phyloP scores from a whole-genome alignment of 2,888 invertebrate genomes.

The Thereva unica region DNA sequence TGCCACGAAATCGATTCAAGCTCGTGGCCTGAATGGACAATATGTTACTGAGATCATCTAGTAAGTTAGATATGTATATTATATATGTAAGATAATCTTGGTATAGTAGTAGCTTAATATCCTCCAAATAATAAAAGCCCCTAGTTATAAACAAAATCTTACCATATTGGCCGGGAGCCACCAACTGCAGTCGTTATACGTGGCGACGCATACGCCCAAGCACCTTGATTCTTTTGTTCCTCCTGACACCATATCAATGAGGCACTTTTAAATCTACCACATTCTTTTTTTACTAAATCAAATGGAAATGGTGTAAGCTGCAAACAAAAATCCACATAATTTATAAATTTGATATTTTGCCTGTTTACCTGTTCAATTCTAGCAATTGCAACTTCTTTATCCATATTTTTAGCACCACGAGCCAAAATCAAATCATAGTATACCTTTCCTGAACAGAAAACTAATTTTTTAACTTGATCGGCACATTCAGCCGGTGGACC shows the following conservation, averaged over 20 bases:
- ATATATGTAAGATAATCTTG: no score
- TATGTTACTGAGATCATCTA: no score
- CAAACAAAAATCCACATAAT: slow-evolving; percentile 18
- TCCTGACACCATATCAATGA: slow-evolving; percentile 80
- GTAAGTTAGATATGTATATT: no score
- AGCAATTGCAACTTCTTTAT: slow-evolving; percentile 77
- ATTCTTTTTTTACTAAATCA: slow-evolving; percentile 74
- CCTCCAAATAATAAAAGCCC: no score
- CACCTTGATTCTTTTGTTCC: slow-evolving; percentile 88
- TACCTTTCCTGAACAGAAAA: slow-evolving; percentile 84
- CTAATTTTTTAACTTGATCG: slow-evolving; percentile 69
- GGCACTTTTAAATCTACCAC: slow-evolving; percentile 70
- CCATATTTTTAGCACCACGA: slow-evolving; percentile 68
- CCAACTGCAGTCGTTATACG: slow-evolving; percentile 74
- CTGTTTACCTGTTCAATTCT: slow-evolving; percentile 77
- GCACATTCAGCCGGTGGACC: slow-evolving; percentile 66
- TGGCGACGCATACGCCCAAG: slow-evolving; percentile 74
- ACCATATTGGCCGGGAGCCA: slow-evolving; percentile 74
- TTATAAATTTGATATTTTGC: background rate
- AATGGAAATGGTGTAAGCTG: slow-evolving; percentile 81
- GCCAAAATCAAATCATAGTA: slow-evolving; percentile 79
- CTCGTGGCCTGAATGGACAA: no score
- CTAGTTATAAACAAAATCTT: slow-evolving; percentile 47
- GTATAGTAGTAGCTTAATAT: no score
- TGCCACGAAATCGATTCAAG: no score